Base-by-base conservation (phyloP, 2,888 invertebrate genomes). In the Agonopterix arenella region DNA sequence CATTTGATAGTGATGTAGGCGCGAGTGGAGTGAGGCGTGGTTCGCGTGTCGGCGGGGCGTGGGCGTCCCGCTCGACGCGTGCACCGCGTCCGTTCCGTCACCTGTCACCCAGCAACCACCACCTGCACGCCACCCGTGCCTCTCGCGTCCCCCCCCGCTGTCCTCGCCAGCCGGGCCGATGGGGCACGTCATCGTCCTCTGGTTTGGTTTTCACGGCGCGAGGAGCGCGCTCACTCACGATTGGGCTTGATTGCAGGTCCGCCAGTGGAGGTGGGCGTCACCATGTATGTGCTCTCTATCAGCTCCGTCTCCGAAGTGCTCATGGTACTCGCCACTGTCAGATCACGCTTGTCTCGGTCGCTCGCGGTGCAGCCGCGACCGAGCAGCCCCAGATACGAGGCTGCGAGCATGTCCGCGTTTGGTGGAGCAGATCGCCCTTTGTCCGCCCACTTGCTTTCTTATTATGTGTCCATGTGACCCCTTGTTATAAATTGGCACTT, bases 231-330 rank as follows among this genome's bases (percentile, higher is more conserved):
- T 73, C 73, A 83, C 85, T 88, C 78, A 88, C 81, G 58, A 80
- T 82, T 85, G 86, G 86, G 75, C 85, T 88, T 89, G 85, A 85
- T 91, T 96, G 90, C 95, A 97, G 97, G 96, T 94, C 95, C 95
- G 90, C 97, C 98, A 84, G 98, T 98, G 91, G 97, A 96, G 90
- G 97, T 98, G 89, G 97, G 97, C 90, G 96, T 98, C 92, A 97
- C 97, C 91, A 97, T 98, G 95, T 97, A 97, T 93, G 97, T 98
- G 91, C 95, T 97, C 91, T 96, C 96, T 92, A 98, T 98, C 94
- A 96, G 97, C 92, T 97, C 97, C 90, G 96, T 98, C 91, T 97
- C 97, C 90, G 98, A 98, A 94, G 97, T 97, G 90, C 95, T 97
- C 93, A 98, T 97, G 97, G 97, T 97, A 95, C 88, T 86, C 88